phyloP scores from a whole-genome alignment of 2,888 invertebrate species.

The Ochropacha duplaris region DNA sequence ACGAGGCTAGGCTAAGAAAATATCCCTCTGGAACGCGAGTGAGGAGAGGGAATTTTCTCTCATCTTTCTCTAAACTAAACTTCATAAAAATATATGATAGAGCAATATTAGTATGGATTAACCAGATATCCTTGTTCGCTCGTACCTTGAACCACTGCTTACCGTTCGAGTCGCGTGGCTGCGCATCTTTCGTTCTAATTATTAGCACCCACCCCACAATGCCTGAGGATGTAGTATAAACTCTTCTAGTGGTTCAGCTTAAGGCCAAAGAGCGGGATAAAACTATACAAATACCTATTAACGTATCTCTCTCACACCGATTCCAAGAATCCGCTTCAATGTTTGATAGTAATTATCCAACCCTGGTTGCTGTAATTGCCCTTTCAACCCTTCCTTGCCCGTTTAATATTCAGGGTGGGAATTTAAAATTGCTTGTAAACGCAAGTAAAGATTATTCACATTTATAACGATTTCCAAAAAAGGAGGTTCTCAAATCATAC shows the following conservation, averaged over 20 bases:
- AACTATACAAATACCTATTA: conserved; percentile 26
- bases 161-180: conserved; percentile 68
- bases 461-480: too few relatives aligned
- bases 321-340: conserved; percentile 33
- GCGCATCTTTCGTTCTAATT: conserved; percentile 79
- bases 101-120: neutral
- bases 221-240: conserved; percentile 52
- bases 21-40: too few relatives aligned
- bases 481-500: too few relatives aligned
- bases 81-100: too few relatives aligned
- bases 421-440: conserved; percentile 45
- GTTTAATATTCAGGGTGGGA: conserved; percentile 54
- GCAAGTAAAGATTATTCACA: conserved; percentile 35
- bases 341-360: conserved; percentile 49
- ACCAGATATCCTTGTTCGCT: conserved; percentile 16
- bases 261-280: conserved; percentile 35
- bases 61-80: too few relatives aligned
- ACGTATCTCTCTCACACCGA: conserved; percentile 27
- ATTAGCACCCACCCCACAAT: conserved; percentile 66
- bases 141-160: conserved; percentile 50
- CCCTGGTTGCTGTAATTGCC: conserved; percentile 50
- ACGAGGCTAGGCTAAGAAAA: too few relatives aligned
- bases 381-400: conserved; percentile 55
- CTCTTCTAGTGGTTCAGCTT: conserved; percentile 53
- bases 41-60: too few relatives aligned